Evolutionary conservation across 2,888 invertebrate species (phyloP).

Genomic region (Parnassius apollo): DNA sequence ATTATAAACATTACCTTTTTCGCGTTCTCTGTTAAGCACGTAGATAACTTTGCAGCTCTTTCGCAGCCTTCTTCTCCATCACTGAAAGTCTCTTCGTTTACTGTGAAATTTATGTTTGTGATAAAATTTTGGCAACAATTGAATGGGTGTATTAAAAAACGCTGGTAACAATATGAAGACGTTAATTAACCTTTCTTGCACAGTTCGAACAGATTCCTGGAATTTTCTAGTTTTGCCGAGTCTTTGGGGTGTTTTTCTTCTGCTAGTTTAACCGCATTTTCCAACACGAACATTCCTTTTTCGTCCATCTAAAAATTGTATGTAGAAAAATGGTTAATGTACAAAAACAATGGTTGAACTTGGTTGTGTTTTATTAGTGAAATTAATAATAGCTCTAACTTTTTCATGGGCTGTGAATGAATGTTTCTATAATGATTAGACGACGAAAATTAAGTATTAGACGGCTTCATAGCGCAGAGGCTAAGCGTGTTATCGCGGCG

Average conservation of each 20-base stretch:
- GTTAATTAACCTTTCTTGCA: slow-evolving; percentile 58
- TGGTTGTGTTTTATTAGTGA: no score
- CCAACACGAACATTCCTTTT: slow-evolving; percentile 60
- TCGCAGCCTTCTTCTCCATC: slow-evolving; percentile 68
- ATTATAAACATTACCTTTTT: slow-evolving; percentile 45
- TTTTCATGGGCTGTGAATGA: no score
- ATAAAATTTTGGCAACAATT: background rate
- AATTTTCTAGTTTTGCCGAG: slow-evolving; percentile 46
- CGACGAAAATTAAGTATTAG: no score
- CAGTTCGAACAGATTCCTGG: slow-evolving; percentile 55
- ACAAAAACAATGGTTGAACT: no score
- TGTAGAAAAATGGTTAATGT: no score
- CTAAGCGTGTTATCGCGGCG: no score
- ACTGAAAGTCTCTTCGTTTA: slow-evolving; percentile 54
- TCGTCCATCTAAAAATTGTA: slow-evolving; percentile 52
- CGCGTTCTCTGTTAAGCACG: slow-evolving; percentile 59
- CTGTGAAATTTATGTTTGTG: slow-evolving; percentile 39
- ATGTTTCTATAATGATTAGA: no score
- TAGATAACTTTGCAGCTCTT: slow-evolving; percentile 54
- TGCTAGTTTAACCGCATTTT: slow-evolving; percentile 47
- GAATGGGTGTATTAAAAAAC: background rate
- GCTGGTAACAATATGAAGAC: background rate
- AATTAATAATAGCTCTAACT: no score
- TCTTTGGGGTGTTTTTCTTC: slow-evolving; percentile 56
- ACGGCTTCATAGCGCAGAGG: no score